Percentiles rank a stretch among this genome's conserved stretches.
Conservation (phyloP, 2,888 invertebrate genomes). For the Oscheius sp. region DNA sequence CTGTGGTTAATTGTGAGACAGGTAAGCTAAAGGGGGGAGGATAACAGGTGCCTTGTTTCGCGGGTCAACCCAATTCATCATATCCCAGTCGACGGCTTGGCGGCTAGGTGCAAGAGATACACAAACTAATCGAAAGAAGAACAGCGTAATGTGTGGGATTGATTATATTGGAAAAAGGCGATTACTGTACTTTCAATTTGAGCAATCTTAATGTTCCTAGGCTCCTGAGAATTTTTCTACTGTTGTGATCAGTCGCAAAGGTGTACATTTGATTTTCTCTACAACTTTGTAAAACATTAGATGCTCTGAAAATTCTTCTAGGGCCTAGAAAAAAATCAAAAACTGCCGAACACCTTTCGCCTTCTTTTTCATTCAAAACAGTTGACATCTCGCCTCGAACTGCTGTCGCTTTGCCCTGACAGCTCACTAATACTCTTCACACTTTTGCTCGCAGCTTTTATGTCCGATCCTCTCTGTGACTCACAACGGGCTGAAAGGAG, state of each 20-base stretch:
- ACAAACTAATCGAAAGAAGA: background rate
- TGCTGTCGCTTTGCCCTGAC: background rate
- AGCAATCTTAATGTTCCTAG: too few relatives aligned
- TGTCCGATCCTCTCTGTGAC: background rate
- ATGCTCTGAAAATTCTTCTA: too few relatives aligned
- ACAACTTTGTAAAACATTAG: too few relatives aligned
- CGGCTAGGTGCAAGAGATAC: slow-evolving; percentile 8
- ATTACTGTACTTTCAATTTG: background rate
- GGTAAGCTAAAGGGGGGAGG: slow-evolving; percentile 9
- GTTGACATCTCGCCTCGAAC: too few relatives aligned
- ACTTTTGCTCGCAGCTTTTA: background rate
- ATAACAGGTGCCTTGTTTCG: background rate
- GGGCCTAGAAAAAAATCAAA: background rate
- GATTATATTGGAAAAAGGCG: background rate
- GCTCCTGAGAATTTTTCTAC: too few relatives aligned
- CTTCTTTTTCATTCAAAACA: background rate
- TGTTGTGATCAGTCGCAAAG: too few relatives aligned
- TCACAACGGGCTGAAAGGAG: too few relatives aligned
- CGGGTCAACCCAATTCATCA: slow-evolving; percentile 18
- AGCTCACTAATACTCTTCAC: too few relatives aligned
- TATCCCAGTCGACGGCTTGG: background rate
- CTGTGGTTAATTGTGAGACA: slow-evolving; percentile 29
- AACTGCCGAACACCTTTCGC: background rate
- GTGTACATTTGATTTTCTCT: too few relatives aligned
- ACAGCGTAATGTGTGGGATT: background rate